A percentile compares a stretch with the other conserved stretches of the same genome.
Conservation (phyloP, 2,113 vertebrate species). For the Lampris incognitus region DNA sequence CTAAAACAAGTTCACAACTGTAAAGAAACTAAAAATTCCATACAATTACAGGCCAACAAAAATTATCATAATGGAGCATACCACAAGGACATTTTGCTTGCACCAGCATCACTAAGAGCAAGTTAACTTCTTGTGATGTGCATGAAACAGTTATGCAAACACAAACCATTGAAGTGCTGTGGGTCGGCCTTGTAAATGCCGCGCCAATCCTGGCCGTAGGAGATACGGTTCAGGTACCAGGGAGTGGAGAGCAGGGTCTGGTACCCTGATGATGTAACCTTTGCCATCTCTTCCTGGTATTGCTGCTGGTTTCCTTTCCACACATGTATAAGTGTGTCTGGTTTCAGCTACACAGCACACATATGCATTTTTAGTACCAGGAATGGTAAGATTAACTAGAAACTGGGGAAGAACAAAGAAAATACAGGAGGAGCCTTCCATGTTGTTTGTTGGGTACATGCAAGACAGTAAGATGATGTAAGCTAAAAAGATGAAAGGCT, state of each 20-base stretch:
- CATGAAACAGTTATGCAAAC: conserved; percentile 26
- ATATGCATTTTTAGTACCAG: conserved; percentile 41
- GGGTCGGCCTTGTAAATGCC: conserved; percentile 90
- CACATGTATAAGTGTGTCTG: conserved; percentile 92
- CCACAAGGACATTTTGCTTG: not conserved
- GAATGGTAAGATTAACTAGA: not conserved
- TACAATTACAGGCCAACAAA: not conserved
- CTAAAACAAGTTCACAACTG: not conserved
- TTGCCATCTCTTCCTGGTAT: conserved; percentile 86
- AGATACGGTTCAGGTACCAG: conserved; percentile 96
- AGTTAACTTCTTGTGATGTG: not conserved
- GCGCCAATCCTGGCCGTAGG: conserved; percentile 94
- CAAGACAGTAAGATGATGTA: not conserved
- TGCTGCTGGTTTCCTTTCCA: conserved; percentile 85
- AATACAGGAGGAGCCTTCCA: not conserved
- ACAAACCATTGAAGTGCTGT: conserved; percentile 89
- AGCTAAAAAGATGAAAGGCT: not conserved
- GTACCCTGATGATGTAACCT: conserved; percentile 89
- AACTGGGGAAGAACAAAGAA: not conserved
- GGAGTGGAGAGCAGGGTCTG: conserved; percentile 90
- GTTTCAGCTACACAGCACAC: conserved; percentile 84
- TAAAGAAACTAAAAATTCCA: not conserved
- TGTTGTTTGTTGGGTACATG: not conserved
- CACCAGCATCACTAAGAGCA: not conserved
- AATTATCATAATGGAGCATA: not conserved